phyloP scores from a whole-genome alignment of 2,888 invertebrate genomes.

The Morpho deidamia region DNA sequence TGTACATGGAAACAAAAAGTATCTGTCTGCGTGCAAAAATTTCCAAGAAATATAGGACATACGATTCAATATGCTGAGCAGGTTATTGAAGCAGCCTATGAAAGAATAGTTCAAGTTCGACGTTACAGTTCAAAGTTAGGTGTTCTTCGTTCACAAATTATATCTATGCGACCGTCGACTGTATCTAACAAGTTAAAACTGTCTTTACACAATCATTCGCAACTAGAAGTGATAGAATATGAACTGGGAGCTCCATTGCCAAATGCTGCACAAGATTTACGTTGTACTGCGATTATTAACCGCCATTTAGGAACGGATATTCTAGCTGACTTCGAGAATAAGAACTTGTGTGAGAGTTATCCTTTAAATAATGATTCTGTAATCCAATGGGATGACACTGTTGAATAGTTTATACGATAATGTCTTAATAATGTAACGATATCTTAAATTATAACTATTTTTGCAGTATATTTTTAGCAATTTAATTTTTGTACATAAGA shows the following conservation, averaged over 20 bases:
- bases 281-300: slow-evolving; percentile 42
- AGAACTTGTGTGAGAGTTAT: slow-evolving; percentile 44
- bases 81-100: slow-evolving; percentile 37
- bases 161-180: slow-evolving; percentile 30
- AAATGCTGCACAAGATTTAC: slow-evolving; percentile 33
- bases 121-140: slow-evolving; percentile 22
- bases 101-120: slow-evolving; percentile 30
- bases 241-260: slow-evolving; percentile 36
- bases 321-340: slow-evolving; percentile 34
- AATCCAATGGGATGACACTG: too few relatives aligned
- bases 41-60: slow-evolving; percentile 34
- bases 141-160: slow-evolving; percentile 35
- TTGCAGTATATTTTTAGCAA: too few relatives aligned
- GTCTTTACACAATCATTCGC: slow-evolving; percentile 35
- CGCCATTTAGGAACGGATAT: slow-evolving; percentile 34
- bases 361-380: slow-evolving; percentile 29
- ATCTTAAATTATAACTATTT: too few relatives aligned
- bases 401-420: too few relatives aligned
- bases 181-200: slow-evolving; percentile 20
- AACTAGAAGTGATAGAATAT: slow-evolving; percentile 34
- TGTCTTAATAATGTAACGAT: too few relatives aligned
- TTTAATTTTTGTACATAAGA: too few relatives aligned
- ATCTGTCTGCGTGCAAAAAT: slow-evolving; percentile 31
- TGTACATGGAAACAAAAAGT: slow-evolving; percentile 38
- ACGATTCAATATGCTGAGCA: slow-evolving; percentile 41